Percentiles rank a stretch among this genome's conserved stretches.
phyloP scores from a whole-genome alignment of 2,888 invertebrate genomes.

The Meta bourneti region DNA sequence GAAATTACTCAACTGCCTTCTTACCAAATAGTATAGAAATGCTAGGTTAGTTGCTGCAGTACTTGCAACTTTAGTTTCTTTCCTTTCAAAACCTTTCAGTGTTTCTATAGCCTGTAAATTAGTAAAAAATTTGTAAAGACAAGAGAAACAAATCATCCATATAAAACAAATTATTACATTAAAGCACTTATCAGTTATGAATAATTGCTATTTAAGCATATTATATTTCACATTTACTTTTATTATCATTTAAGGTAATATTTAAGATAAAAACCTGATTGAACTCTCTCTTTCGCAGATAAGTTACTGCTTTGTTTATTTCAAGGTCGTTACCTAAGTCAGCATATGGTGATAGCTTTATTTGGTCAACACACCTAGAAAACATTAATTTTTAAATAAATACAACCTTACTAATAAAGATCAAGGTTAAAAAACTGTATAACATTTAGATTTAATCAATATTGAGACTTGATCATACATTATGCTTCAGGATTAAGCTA shows the following conservation, averaged over 20 bases:
- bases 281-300: constrained; percentile 90
- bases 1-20: constrained; percentile 76
- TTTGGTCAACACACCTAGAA: constrained; percentile 95
- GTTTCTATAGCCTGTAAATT: constrained; percentile 88
- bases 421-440: too few species aligned
- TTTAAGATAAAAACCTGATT: constrained; percentile 80
- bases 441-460: too few species aligned
- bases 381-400: neutral
- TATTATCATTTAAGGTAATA: neutral
- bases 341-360: constrained; percentile 92
- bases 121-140: neutral
- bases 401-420: too few species aligned
- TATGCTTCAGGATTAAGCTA: too few species aligned
- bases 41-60: constrained; percentile 91
- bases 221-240: too few species aligned
- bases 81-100: constrained; percentile 91
- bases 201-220: too few species aligned
- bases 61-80: constrained; percentile 90
- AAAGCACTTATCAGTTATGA: too few species aligned
- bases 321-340: constrained; percentile 92
- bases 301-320: constrained; percentile 93
- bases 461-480: too few species aligned
- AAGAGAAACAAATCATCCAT: neutral
- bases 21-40: constrained; percentile 90
- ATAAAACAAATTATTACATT: too few species aligned